Base-by-base conservation (phyloP, 2,113 vertebrate species). In the Oceanites oceanicus region DNA sequence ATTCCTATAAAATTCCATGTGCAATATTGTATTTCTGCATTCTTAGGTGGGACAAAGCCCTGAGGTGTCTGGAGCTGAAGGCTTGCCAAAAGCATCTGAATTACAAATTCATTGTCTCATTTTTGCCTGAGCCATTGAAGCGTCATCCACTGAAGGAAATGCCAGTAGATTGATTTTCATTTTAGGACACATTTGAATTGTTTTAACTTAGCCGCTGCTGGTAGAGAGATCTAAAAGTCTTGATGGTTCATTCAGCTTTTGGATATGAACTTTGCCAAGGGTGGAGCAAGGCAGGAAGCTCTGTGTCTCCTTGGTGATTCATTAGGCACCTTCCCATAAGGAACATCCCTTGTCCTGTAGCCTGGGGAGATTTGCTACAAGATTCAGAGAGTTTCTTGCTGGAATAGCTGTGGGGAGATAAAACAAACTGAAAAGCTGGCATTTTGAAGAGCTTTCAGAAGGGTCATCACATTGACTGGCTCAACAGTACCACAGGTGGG, bases 261-360 rank as follows among this genome's bases (percentile, higher is more conserved):
- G 40, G 73, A 23, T 38, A n/a, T 72, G 67, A 77, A 2, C 4
- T 70, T 68, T 85, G 74, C 47, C 58, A 78, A 81, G 61, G 85
- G 63, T 42, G 80, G 68, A 72, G 53, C n/a, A 27, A 73, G 58
- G 80, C 94, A 81, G 96, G 96, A 94, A 93, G 19, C 36, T 52
- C 66, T 11, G 3, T 27, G 65, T 47, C n/a, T 65, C 75, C 61
- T 47, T 58, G 59, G 40, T 63, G n/a, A n/a, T 67, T 66, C 47
- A 71, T 82, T 66, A 55, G 67, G 30, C 59, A n/a, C 23, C 13
- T 81, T 65, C 80, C 63, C 56, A 8, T 6, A 2, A n/a, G 88
- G 88, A 95, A 55, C 45, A n/a, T 34, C 82, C 47, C 42, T 56
- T 2, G 6, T 78, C 63, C 88, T 82, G 70, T 52, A 73, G 92